These are phyloP conservation scores for Euphonia xanthogaster DNA, from an alignment of 2,797 vertebrate genomes.

Conservation along the genomic window DNA sequence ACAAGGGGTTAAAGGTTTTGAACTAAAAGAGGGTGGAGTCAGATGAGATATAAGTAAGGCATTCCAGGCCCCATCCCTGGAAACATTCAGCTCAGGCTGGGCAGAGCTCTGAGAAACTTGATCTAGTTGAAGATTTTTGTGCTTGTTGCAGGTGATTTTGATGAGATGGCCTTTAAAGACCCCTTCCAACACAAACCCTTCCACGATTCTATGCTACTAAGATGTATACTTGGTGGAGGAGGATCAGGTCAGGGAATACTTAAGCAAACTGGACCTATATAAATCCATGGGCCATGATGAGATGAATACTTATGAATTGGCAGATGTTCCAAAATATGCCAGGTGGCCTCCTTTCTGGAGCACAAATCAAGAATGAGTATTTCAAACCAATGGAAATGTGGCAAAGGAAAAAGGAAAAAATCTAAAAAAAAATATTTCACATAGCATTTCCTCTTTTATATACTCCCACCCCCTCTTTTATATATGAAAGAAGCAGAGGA, in stretches of 20 bases:
- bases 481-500: not conserved
- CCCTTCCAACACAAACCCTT: not conserved
- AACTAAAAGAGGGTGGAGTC: not conserved
- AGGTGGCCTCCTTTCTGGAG: not conserved
- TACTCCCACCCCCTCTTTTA: not conserved
- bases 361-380: not conserved
- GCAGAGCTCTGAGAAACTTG: not conserved
- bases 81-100: not conserved
- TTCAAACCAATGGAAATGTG: not conserved
- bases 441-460: not conserved
- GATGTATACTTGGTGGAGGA: not conserved
- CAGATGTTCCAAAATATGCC: not conserved
- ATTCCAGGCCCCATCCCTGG: not conserved
- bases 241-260: not conserved
- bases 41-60: not conserved
- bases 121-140: not conserved
- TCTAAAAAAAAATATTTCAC: fast-evolving
- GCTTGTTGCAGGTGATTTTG: not conserved
- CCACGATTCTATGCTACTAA: not conserved
- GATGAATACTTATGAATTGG: not conserved
- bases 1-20: not conserved
- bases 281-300: not conserved
- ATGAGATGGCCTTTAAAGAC: not conserved
- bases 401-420: not conserved
- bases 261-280: not conserved